These are phyloP conservation scores for Morphnarchus princeps DNA, from an alignment of 2,113 vertebrate species.

Conservation along the genomic window DNA sequence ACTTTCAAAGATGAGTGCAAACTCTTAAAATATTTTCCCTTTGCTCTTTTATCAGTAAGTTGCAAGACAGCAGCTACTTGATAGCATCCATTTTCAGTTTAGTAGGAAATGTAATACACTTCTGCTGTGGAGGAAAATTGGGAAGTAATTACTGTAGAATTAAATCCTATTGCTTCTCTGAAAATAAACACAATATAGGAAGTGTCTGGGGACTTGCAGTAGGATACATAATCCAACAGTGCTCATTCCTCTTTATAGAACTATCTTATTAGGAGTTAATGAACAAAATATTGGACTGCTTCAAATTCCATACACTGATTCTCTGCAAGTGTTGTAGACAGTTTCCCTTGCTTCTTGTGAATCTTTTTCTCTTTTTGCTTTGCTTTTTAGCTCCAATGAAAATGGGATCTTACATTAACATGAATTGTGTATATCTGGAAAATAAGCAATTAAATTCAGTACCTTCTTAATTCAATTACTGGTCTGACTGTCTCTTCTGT, in stretches of 20 bases:
- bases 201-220: not conserved
- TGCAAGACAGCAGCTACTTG: not conserved
- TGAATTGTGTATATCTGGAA: not conserved
- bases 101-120: not conserved
- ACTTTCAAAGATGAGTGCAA: not conserved
- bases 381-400: not conserved
- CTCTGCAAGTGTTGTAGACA: not conserved
- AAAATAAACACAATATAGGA: constrained; percentile 6
- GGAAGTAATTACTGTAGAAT: constrained; percentile 40
- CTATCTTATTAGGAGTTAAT: constrained; percentile 32
- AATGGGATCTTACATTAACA: not conserved
- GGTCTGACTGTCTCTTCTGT: not conserved
- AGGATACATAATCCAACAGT: not conserved
- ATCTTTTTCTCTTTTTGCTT: not conserved
- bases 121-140: not conserved
- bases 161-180: constrained; percentile 20
- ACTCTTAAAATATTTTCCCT: not conserved
- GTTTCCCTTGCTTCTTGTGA: not conserved
- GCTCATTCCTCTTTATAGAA: constrained; percentile 22
- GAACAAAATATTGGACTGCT: not conserved
- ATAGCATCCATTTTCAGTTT: constrained; percentile 1
- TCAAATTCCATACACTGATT: not conserved
- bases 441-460: not conserved
- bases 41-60: not conserved
- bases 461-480: not conserved